Percentiles rank a stretch among this genome's conserved stretches.
Evolutionary conservation across 2,113 vertebrate genomes (phyloP).

Genomic region (Mormyrus lacerda): DNA sequence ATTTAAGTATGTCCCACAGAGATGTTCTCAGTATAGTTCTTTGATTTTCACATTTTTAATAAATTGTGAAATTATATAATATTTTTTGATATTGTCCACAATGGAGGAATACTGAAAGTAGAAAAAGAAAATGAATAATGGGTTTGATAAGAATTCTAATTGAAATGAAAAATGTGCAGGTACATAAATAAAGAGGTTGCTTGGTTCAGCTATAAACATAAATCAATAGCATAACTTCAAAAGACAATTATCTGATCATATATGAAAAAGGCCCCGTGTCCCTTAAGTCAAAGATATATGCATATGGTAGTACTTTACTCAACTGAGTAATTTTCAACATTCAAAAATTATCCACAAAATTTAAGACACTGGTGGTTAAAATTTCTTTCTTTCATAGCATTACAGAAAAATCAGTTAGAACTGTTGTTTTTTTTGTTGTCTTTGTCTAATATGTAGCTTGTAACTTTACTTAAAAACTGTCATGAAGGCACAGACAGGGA

Average conservation of each 20-base stretch:
- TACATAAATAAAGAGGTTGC: slow-evolving; percentile 54
- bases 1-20: neutral
- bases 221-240: slow-evolving; percentile 88
- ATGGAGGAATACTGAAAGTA: neutral
- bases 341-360: neutral
- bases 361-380: neutral
- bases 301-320: neutral
- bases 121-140: neutral
- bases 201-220: slow-evolving; percentile 80
- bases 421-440: neutral
- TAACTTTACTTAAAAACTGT: neutral
- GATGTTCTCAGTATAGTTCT: neutral
- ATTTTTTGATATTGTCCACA: neutral
- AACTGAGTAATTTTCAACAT: neutral
- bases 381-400: neutral
- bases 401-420: neutral
- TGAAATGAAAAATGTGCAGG: neutral
- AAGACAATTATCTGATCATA: slow-evolving; percentile 83
- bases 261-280: slow-evolving; percentile 73
- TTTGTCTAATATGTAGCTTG: neutral
- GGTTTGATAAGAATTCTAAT: neutral
- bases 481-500: neutral
- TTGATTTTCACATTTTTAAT: neutral
- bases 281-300: slow-evolving; percentile 45
- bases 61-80: neutral